Conservation (phyloP, 2,888 invertebrate genomes). For the Petrophora chlorosata region DNA sequence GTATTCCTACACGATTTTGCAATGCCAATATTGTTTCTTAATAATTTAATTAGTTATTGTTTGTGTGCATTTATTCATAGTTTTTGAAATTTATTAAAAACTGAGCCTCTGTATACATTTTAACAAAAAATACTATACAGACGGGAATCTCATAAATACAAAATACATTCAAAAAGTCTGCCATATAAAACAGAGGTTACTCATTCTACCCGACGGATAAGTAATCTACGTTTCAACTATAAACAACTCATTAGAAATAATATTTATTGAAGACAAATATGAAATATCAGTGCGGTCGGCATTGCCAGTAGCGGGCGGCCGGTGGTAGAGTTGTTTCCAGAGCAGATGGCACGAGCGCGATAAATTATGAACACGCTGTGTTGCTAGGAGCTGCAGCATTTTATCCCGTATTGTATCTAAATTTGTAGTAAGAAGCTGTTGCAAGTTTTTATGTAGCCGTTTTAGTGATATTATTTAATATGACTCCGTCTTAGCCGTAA, state of each 20-base stretch:
- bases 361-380: constrained; percentile 17
- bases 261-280: constrained; percentile 25
- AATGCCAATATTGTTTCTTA: no score
- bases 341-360: constrained; percentile 25
- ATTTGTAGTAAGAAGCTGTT: not conserved
- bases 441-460: not conserved
- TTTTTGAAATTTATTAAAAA: no score
- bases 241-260: constrained; percentile 26
- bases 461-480: no score
- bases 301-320: constrained; percentile 18
- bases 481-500: no score
- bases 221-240: constrained; percentile 28
- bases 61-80: no score
- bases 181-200: constrained; percentile 5
- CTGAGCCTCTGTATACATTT: no score
- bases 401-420: not conserved
- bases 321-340: constrained; percentile 20
- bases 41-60: no score
- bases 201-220: constrained; percentile 39
- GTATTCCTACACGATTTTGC: no score
- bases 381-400: constrained; percentile 17
- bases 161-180: not conserved
- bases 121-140: no score
- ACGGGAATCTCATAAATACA: not conserved
- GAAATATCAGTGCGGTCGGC: constrained; percentile 16